These are phyloP conservation scores for Lucinisca nassula DNA, from an alignment of 2,888 invertebrate genomes.

Conservation along the genomic window DNA sequence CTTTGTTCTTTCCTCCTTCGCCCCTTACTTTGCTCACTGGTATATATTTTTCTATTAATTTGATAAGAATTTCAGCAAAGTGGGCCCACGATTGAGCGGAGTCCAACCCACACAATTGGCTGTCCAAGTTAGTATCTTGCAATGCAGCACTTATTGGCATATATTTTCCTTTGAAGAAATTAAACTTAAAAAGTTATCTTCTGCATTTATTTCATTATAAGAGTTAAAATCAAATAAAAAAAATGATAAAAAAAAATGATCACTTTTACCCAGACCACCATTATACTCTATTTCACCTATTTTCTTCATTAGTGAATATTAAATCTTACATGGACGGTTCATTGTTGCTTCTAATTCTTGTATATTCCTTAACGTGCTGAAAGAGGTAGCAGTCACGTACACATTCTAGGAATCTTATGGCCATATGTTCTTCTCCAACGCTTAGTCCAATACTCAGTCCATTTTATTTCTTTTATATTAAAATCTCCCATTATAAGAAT, in stretches of 20 bases:
- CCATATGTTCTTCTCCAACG: neutral
- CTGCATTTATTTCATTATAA: neutral
- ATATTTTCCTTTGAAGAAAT: neutral
- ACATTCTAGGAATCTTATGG: conserved; percentile 20
- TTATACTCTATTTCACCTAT: neutral
- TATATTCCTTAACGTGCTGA: neutral
- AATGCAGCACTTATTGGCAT: too few relatives aligned
- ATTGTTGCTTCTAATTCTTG: neutral
- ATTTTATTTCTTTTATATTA: neutral
- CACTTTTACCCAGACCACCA: neutral
- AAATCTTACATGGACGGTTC: neutral
- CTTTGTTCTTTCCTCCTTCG: neutral
- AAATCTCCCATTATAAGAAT: neutral
- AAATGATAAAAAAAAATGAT: neutral
- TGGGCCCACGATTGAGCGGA: too few relatives aligned
- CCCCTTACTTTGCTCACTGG: too few relatives aligned
- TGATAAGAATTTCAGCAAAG: too few relatives aligned
- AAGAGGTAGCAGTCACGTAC: neutral
- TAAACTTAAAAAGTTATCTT: neutral
- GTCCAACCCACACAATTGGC: too few relatives aligned
- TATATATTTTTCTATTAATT: too few relatives aligned
- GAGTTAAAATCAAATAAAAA: neutral
- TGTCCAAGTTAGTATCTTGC: too few relatives aligned
- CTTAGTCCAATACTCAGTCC: neutral
- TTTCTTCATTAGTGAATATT: conserved; percentile 12